These are phyloP conservation scores for Chiridota heheva DNA, from an alignment of 35 echinoderm and acorn worm species.

Conservation along the genomic window DNA sequence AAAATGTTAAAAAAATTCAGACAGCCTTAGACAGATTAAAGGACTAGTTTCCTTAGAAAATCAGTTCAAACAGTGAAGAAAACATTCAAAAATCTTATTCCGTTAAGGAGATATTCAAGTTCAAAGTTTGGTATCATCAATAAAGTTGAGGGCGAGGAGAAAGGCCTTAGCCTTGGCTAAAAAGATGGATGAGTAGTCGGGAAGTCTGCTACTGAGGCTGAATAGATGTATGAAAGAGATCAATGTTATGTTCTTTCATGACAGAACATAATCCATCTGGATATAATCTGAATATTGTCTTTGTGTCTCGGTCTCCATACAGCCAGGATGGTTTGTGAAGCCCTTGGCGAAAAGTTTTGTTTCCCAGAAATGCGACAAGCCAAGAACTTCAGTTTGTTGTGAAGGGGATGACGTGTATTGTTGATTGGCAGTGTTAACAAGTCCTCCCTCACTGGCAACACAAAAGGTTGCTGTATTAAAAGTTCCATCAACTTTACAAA, in stretches of 20 bases:
- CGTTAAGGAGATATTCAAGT: too few species aligned
- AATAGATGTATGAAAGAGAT: constrained; percentile 25
- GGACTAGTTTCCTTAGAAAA: too few species aligned
- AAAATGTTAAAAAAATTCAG: too few species aligned
- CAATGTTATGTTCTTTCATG: constrained; percentile 2
- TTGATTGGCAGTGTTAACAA: background rate
- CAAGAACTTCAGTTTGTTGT: background rate
- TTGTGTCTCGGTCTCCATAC: constrained; percentile 40
- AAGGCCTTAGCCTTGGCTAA: too few species aligned
- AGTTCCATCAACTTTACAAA: constrained; percentile 21
- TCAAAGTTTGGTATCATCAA: too few species aligned
- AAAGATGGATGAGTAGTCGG: too few species aligned
- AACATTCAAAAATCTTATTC: too few species aligned
- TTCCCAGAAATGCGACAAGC: constrained; percentile 30
- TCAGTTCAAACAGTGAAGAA: too few species aligned
- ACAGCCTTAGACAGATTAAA: too few species aligned
- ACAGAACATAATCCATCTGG: constrained; percentile 25
- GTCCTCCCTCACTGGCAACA: constrained; percentile 7
- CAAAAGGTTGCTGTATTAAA: background rate
- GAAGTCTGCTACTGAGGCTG: too few species aligned
- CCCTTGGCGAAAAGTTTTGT: constrained; percentile 31
- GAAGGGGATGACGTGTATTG: constrained; percentile 23
- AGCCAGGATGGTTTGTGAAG: constrained; percentile 9
- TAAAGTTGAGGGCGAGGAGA: too few species aligned
- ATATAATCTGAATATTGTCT: constrained; percentile 21